Evolutionary conservation across 2,888 invertebrate species (phyloP).

Genomic region (Leptopterna dolabrata): DNA sequence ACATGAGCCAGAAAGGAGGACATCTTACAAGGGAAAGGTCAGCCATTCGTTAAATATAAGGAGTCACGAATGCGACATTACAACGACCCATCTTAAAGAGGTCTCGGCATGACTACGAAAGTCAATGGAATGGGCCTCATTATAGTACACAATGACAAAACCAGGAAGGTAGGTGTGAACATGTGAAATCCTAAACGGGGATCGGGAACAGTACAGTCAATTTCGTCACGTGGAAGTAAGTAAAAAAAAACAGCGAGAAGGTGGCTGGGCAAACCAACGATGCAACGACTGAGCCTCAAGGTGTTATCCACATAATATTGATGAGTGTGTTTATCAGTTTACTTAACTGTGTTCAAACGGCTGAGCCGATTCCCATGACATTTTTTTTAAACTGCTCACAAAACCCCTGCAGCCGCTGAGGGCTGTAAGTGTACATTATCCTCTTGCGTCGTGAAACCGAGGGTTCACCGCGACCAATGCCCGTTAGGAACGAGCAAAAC

Average conservation of each 20-base stretch:
- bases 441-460: too few species aligned
- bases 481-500: too few species aligned
- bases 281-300: too few species aligned
- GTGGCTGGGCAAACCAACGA: too few species aligned
- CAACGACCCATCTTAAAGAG: constrained; percentile 49
- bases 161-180: constrained; percentile 40
- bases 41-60: constrained; percentile 52
- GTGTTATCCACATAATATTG: too few species aligned
- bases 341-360: too few species aligned
- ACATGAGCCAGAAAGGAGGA: constrained; percentile 39
- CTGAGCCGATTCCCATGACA: too few species aligned
- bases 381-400: too few species aligned
- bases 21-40: constrained; percentile 45
- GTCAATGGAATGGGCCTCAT: constrained; percentile 51
- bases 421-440: too few species aligned
- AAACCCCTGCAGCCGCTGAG: too few species aligned
- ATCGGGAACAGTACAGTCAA: constrained; percentile 17
- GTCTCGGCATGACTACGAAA: constrained; percentile 49
- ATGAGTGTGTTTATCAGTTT: too few species aligned
- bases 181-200: background rate
- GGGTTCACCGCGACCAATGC: too few species aligned
- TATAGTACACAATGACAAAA: constrained; percentile 49
- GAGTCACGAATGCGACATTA: constrained; percentile 54
- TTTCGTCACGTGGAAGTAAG: background rate
- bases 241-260: background rate